phyloP scores from a whole-genome alignment of 1,140 invertebrate species.

The Pachyrhynchus sulphureomaculatus region DNA sequence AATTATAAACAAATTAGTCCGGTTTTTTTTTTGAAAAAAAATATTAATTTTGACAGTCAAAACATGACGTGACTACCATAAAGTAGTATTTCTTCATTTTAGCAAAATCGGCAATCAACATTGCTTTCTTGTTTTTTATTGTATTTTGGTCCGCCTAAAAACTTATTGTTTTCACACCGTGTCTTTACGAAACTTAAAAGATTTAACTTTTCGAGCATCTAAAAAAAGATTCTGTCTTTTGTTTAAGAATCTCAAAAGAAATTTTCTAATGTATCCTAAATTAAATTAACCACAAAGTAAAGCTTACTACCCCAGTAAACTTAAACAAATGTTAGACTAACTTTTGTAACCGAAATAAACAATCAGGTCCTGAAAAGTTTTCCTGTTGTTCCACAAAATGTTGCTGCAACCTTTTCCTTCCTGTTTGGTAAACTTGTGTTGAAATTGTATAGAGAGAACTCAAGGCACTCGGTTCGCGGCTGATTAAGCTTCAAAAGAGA shows the following conservation, averaged over 20 bases:
- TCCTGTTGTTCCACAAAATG: conserved; percentile 6
- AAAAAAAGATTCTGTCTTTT: no score
- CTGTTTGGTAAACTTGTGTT: conserved; percentile 3
- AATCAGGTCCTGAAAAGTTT: conserved; percentile 7
- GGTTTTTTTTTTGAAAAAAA: no score
- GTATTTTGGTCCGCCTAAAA: no score
- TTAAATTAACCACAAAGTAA: conserved; percentile 1
- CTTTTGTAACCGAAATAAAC: conserved; percentile 11
- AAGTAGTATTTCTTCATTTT: no score
- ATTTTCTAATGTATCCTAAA: conserved; percentile 1
- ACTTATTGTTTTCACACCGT: no score
- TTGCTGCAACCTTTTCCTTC: conserved; percentile 5
- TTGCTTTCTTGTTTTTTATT: no score
- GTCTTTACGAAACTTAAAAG: no score
- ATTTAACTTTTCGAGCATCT: no score
- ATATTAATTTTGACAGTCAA: no score
- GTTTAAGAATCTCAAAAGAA: not conserved
- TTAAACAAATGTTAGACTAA: conserved; percentile 5
- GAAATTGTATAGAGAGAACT: conserved; percentile 4
- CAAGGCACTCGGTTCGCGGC: not conserved
- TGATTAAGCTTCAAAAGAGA: not conserved
- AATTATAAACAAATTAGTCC: no score
- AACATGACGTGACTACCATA: no score
- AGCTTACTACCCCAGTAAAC: conserved; percentile 1
- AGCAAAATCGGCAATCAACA: no score